A percentile compares a stretch with the other conserved stretches of the same genome.
These are phyloP conservation scores for Carcharodon carcharias DNA, from an alignment of 2,797 vertebrate genomes.

Conservation along the genomic window DNA sequence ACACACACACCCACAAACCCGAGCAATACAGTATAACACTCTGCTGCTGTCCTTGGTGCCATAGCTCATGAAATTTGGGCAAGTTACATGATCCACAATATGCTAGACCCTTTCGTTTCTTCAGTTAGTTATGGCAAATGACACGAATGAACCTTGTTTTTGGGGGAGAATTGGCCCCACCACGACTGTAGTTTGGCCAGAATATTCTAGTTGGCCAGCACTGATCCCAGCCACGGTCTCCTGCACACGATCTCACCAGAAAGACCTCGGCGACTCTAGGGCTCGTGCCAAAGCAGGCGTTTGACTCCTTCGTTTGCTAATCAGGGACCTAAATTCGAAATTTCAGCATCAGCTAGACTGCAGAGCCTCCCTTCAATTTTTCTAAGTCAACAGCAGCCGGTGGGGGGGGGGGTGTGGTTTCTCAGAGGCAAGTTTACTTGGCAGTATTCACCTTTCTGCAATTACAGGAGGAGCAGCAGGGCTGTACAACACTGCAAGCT, in stretches of 20 bases:
- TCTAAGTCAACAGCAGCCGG: neutral
- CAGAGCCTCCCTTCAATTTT: neutral
- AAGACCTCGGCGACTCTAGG: too few species aligned
- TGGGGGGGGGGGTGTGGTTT: fast-evolving
- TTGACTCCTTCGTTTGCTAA: neutral
- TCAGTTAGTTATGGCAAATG: too few species aligned
- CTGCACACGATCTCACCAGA: too few species aligned
- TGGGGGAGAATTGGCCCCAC: too few species aligned
- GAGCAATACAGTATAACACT: too few species aligned
- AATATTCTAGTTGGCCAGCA: too few species aligned
- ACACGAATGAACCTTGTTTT: too few species aligned
- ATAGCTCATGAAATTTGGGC: neutral
- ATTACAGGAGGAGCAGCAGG: neutral
- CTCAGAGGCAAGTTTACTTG: neutral
- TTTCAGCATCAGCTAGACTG: neutral
- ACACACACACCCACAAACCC: neutral
- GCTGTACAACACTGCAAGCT: neutral
- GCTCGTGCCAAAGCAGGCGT: too few species aligned
- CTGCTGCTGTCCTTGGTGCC: neutral
- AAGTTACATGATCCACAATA: neutral
- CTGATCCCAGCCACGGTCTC: too few species aligned
- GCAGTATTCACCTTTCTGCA: neutral
- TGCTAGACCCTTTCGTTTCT: too few species aligned
- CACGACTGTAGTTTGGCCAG: too few species aligned
- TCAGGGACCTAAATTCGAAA: neutral